Evolutionary conservation across 1,140 invertebrate species (phyloP).

Genomic region (Drosophila takahashii): DNA sequence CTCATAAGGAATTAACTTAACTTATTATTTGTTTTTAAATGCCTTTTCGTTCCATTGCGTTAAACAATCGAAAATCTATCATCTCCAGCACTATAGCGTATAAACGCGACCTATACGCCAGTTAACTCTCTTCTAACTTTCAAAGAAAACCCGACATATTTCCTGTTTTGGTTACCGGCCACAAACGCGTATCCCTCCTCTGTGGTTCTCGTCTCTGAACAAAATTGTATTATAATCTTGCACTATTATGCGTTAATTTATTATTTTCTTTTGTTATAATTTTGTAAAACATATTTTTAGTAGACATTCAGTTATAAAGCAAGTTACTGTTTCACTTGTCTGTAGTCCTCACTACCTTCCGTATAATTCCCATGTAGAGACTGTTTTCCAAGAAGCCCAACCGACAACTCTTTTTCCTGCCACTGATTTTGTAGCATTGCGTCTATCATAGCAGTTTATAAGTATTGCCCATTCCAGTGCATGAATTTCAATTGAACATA

Average conservation of each 20-base stretch:
- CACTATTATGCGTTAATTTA: slow-evolving; percentile 21
- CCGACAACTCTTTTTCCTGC: slow-evolving; percentile 27
- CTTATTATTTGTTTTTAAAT: slow-evolving; percentile 10
- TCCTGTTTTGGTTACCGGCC: slow-evolving; percentile 19
- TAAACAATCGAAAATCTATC: slow-evolving; percentile 38
- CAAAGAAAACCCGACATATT: slow-evolving; percentile 14
- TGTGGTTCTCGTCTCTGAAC: slow-evolving; percentile 38
- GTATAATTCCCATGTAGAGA: slow-evolving; percentile 31
- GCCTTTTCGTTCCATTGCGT: slow-evolving; percentile 13
- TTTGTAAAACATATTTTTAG: not conserved
- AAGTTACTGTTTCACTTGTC: slow-evolving; percentile 28
- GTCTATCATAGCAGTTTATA: slow-evolving; percentile 54
- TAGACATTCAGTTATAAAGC: slow-evolving; percentile 5
- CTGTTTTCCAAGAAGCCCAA: slow-evolving; percentile 26
- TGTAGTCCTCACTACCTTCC: slow-evolving; percentile 38
- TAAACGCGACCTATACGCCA: slow-evolving; percentile 32
- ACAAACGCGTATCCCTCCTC: slow-evolving; percentile 17
- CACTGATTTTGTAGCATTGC: slow-evolving; percentile 58
- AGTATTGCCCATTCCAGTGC: slow-evolving; percentile 49
- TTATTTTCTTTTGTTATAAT: slow-evolving; percentile 11
- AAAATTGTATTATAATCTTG: slow-evolving; percentile 31
- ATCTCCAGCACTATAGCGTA: slow-evolving; percentile 44
- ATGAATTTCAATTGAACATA: slow-evolving; percentile 40
- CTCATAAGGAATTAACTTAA: slow-evolving; percentile 31
- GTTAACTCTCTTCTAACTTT: slow-evolving; percentile 12